phyloP scores from a whole-genome alignment of 1,140 invertebrate genomes.

The Megathymus violae region DNA sequence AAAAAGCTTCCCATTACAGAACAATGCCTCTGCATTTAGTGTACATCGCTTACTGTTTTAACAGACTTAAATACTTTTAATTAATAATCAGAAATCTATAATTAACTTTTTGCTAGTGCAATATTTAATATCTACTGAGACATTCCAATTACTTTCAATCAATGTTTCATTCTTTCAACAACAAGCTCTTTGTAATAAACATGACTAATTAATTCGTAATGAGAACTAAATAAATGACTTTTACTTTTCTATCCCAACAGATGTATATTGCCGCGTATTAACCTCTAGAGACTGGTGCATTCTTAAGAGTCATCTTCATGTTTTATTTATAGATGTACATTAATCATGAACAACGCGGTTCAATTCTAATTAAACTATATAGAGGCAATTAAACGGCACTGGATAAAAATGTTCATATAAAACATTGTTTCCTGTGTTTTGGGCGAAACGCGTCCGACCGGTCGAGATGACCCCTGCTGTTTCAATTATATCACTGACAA shows the following conservation, averaged over 20 bases:
- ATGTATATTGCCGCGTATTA: constrained; percentile 33
- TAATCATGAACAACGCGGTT: constrained; percentile 63
- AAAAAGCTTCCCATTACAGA: too few relatives aligned
- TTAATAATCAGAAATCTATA: background rate
- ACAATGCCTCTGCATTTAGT: too few relatives aligned
- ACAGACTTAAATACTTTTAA: background rate
- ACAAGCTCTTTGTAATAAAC: constrained; percentile 12
- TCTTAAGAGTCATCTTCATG: constrained; percentile 51
- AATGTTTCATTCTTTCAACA: background rate
- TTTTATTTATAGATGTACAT: constrained; percentile 65
- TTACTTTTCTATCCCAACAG: constrained; percentile 17
- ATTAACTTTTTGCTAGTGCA: background rate
- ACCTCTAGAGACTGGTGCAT: constrained; percentile 20
- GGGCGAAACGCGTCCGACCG: constrained; percentile 46
- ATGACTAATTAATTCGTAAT: constrained; percentile 35
- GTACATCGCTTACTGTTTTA: too few relatives aligned
- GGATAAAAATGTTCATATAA: constrained; percentile 73
- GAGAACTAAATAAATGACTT: constrained; percentile 25
- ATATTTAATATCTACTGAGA: background rate
- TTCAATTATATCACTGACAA: constrained; percentile 81
- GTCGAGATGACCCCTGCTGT: constrained; percentile 69
- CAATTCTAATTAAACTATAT: constrained; percentile 76
- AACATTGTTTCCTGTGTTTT: constrained; percentile 74
- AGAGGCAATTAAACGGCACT: constrained; percentile 72
- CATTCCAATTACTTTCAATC: background rate